phyloP scores from a whole-genome alignment of 2,888 invertebrate species.

The Apodemia mormo region DNA sequence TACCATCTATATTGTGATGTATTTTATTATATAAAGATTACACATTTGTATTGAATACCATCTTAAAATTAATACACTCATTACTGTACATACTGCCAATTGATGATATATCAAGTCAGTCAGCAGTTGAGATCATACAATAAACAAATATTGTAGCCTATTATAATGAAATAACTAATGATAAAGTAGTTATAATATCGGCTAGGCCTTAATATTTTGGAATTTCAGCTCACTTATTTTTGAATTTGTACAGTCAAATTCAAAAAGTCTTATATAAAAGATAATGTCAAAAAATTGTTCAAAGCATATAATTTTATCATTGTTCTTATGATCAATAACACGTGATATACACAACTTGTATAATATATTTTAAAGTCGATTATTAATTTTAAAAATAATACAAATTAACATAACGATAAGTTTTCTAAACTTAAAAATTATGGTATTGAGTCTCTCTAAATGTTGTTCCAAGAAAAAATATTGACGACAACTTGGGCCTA shows the following conservation, averaged over 20 bases:
- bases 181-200: slow-evolving; percentile 32
- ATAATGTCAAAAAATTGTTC: background rate
- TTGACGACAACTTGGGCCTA: too few species aligned
- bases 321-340: background rate
- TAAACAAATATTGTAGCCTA: slow-evolving; percentile 34
- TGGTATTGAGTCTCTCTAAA: background rate
- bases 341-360: background rate
- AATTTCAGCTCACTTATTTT: slow-evolving; percentile 18
- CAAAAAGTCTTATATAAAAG: slow-evolving; percentile 11
- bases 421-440: background rate
- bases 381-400: background rate
- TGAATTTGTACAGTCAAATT: slow-evolving; percentile 19
- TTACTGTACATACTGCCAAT: slow-evolving; percentile 23
- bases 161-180: slow-evolving; percentile 27
- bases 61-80: slow-evolving; percentile 38
- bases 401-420: background rate
- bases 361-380: background rate
- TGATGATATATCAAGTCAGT: slow-evolving; percentile 47
- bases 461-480: too few species aligned
- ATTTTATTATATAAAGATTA: slow-evolving; percentile 30
- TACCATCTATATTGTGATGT: slow-evolving; percentile 15
- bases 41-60: slow-evolving; percentile 41
- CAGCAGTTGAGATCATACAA: slow-evolving; percentile 64
- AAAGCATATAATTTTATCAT: background rate
- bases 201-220: slow-evolving; percentile 47